Evolutionary conservation across 2,888 invertebrate genomes (phyloP).

Genomic region (Caenorhabditis sp.): DNA sequence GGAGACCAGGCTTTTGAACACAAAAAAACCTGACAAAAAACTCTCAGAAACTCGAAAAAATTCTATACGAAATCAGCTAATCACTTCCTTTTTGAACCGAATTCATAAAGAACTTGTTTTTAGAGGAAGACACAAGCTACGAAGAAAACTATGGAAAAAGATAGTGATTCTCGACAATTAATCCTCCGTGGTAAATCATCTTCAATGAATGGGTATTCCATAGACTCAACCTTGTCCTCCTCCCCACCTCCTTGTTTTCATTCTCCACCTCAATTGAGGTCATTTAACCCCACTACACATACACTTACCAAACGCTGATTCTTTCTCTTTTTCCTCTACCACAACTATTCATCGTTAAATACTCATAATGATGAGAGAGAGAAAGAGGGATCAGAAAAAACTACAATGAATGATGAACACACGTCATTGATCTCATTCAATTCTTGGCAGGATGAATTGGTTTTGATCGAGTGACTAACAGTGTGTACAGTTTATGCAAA

Average conservation of each 20-base stretch:
- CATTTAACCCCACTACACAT: conserved; percentile 39
- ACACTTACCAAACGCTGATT: conserved; percentile 15
- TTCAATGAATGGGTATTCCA: conserved; percentile 15
- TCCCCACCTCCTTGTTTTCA: not conserved
- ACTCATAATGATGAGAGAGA: conserved; percentile 40
- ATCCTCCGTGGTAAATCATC: conserved; percentile 37
- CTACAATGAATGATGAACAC: not conserved
- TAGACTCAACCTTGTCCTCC: conserved; percentile 43
- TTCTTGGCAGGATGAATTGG: not conserved
- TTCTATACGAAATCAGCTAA: no score
- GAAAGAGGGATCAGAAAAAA: not conserved
- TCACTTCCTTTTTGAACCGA: no score
- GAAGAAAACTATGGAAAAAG: not conserved
- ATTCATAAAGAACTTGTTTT: no score
- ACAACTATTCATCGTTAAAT: conserved; percentile 50
- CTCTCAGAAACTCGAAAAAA: no score
- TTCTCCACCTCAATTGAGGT: conserved; percentile 43
- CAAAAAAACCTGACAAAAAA: no score
- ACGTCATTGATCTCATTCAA: conserved; percentile 11
- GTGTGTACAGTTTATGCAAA: conserved; percentile 10
- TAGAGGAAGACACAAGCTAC: no score
- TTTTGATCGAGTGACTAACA: conserved; percentile 1
- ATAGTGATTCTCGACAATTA: conserved; percentile 39
- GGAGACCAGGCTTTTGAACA: no score
- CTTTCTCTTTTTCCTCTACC: not conserved